Evolutionary conservation across 2,888 invertebrate genomes (phyloP).

Genomic region (Conops quadrifasciatus): DNA sequence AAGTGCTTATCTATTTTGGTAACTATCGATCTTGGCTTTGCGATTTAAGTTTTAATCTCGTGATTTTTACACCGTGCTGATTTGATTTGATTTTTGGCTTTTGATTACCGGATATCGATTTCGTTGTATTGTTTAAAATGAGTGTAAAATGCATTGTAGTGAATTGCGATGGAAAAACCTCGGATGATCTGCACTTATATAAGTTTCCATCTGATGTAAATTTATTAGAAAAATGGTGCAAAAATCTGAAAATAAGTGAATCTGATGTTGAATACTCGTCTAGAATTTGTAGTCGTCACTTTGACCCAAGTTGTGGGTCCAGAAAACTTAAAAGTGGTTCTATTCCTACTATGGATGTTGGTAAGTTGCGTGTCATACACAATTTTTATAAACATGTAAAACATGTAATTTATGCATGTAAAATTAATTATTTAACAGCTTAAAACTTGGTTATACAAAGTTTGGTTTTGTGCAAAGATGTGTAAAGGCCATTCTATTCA

Average conservation of each 20-base stretch:
- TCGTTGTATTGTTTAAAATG: too few species aligned
- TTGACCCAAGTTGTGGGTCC: neutral
- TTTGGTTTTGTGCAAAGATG: too few species aligned
- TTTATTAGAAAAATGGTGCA: constrained; percentile 4
- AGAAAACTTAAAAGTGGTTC: constrained; percentile 8
- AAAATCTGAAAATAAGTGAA: neutral
- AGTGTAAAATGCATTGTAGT: neutral
- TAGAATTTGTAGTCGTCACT: constrained; percentile 1
- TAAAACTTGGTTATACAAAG: too few species aligned
- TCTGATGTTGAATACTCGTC: neutral
- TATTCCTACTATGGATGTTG: constrained; percentile 7
- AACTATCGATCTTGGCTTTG: neutral
- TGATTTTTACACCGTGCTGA: neutral
- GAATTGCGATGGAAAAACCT: constrained; percentile 1
- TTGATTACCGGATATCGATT: too few species aligned
- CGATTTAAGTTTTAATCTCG: neutral
- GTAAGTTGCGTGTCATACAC: neutral
- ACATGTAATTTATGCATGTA: too few species aligned
- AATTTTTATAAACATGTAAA: neutral
- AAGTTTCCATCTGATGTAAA: neutral
- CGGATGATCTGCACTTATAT: neutral
- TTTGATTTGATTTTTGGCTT: too few species aligned
- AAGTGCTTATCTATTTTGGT: neutral
- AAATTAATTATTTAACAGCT: too few species aligned
- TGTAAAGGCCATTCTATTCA: too few species aligned